Evolutionary conservation across 1,140 invertebrate species (phyloP).

Genomic region (Papilio aristodemus): DNA sequence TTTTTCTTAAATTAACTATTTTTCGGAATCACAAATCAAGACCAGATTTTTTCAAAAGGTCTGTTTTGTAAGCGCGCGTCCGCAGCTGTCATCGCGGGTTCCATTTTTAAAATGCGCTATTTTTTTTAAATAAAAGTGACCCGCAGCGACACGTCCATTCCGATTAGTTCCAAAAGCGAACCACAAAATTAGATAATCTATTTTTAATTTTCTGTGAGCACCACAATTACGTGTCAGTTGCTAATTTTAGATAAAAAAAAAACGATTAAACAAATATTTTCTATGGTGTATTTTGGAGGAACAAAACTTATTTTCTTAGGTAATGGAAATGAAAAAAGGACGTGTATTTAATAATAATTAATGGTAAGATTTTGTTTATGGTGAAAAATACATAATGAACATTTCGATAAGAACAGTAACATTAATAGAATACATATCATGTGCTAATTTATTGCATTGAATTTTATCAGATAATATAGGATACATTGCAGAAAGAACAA

Average conservation of each 20-base stretch:
- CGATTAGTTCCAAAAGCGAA: conserved; percentile 60
- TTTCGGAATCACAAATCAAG: not conserved
- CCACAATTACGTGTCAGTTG: not conserved
- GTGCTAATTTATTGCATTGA: no score
- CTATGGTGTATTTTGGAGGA: not conserved
- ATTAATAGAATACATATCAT: no score
- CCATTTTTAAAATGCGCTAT: conserved; percentile 51
- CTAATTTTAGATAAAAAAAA: not conserved
- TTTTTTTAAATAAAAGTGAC: conserved; percentile 50
- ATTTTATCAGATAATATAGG: no score
- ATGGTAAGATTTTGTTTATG: not conserved
- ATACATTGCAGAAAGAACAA: no score
- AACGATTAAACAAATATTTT: conserved; percentile 3
- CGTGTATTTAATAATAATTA: not conserved
- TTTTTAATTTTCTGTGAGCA: conserved; percentile 50
- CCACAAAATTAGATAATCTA: conserved; percentile 49
- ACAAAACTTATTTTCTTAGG: not conserved
- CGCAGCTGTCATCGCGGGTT: conserved; percentile 49
- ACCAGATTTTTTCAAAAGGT: not conserved
- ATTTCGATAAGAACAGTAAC: not conserved
- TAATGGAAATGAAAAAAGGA: not conserved
- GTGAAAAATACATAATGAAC: no score
- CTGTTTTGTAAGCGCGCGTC: conserved; percentile 33
- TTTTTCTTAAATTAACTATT: no score
- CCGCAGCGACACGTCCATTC: conserved; percentile 59